These are phyloP conservation scores for Leucosticte australis DNA, from an alignment of 2,113 vertebrate species.

Conservation along the genomic window DNA sequence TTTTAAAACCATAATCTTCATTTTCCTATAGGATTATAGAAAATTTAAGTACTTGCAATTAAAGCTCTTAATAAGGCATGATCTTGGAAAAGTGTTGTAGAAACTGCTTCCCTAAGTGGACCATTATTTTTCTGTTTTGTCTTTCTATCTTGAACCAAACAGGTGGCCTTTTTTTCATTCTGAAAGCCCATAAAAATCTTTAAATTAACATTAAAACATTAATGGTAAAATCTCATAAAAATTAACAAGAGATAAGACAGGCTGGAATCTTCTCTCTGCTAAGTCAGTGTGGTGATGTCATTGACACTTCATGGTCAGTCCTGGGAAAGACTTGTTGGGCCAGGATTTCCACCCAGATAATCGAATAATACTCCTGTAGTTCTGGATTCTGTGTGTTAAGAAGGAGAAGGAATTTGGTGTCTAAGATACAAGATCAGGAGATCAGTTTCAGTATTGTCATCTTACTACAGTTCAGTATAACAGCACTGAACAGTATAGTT, in stretches of 20 bases:
- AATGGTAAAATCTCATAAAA: neutral
- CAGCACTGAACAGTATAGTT: neutral
- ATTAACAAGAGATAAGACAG: neutral
- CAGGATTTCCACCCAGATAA: neutral
- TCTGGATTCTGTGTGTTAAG: neutral
- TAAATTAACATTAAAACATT: neutral
- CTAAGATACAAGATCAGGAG: neutral
- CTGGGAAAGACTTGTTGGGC: neutral
- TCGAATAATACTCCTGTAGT: neutral
- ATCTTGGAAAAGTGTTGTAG: neutral
- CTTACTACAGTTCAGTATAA: neutral
- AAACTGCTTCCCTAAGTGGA: neutral
- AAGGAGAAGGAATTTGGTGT: neutral
- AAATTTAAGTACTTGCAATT: neutral
- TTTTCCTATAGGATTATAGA: neutral
- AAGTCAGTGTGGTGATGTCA: neutral
- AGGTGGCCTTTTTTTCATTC: neutral
- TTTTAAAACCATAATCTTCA: neutral
- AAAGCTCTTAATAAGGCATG: neutral
- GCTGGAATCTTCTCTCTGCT: neutral
- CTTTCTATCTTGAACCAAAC: neutral
- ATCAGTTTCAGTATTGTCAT: neutral
- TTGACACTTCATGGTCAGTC: neutral
- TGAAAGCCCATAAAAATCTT: neutral
- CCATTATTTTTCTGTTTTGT: neutral